A percentile compares a stretch with the other conserved stretches of the same genome.
Conservation (phyloP, 2,888 invertebrate genomes). For the Ormyrus pomaceus region DNA sequence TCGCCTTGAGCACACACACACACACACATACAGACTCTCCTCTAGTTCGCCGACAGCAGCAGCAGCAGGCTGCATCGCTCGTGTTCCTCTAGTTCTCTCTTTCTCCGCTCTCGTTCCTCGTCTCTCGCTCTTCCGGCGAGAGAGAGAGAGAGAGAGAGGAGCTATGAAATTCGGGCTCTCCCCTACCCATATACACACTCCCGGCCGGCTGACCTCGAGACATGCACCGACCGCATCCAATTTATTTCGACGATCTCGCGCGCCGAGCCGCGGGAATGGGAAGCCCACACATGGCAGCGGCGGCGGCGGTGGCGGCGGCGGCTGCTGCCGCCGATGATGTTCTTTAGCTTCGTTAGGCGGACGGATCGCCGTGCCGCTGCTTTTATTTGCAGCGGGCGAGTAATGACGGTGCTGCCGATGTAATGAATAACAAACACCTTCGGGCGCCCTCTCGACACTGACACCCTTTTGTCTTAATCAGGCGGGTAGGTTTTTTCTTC, state of each 20-base stretch:
- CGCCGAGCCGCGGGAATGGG: neutral
- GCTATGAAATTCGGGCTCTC: too few species aligned
- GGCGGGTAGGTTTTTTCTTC: neutral
- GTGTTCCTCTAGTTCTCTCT: neutral
- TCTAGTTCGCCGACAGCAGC: constrained; percentile 1
- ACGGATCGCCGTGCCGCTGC: neutral
- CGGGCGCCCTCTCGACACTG: neutral
- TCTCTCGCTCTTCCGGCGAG: constrained; percentile 4
- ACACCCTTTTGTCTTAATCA: neutral
- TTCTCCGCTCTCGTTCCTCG: constrained; percentile 53
- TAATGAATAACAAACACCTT: constrained; percentile 38
- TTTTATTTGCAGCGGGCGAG: neutral
- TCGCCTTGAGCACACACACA: constrained; percentile 7
- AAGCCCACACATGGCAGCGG: constrained; percentile 54
- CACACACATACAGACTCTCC: too few species aligned
- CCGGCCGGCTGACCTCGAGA: constrained; percentile 62
- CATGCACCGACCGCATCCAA: constrained; percentile 63
- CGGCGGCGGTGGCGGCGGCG: neutral
- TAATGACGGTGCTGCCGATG: neutral
- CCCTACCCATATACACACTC: too few species aligned
- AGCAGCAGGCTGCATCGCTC: neutral
- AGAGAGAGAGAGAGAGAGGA: neutral
- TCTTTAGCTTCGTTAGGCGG: constrained; percentile 1
- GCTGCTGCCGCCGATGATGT: neutral
- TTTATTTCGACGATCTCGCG: constrained; percentile 57